Evolutionary conservation across 2,797 vertebrate species (phyloP).

Genomic region (Rhincodon typus): DNA sequence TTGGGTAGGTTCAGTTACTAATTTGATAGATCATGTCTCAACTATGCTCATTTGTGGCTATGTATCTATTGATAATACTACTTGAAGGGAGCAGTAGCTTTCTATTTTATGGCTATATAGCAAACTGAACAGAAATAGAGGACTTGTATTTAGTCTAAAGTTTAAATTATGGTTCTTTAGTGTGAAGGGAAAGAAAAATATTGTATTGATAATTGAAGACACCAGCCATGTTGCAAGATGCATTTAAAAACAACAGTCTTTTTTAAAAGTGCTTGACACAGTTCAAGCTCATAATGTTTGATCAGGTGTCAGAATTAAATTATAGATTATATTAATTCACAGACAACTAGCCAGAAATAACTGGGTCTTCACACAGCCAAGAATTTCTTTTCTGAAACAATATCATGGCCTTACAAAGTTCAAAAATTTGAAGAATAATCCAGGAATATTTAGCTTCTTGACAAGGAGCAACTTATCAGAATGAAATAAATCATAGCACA

Average conservation of each 20-base stretch:
- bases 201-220: background rate
- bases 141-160: background rate
- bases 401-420: background rate
- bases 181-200: background rate
- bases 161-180: background rate
- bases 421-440: background rate
- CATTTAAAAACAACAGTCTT: background rate
- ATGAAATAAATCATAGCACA: background rate
- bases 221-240: background rate
- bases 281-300: background rate
- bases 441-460: background rate
- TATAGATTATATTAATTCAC: background rate
- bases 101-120: background rate
- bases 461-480: background rate
- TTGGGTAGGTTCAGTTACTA: background rate
- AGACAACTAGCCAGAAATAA: background rate
- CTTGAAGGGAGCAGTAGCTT: background rate
- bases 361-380: background rate
- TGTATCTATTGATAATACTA: too few relatives aligned
- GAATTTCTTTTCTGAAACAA: background rate
- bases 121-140: background rate
- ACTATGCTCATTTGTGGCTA: background rate
- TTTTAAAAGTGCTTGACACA: background rate
- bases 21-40: background rate
- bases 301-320: constrained; percentile 1